Percentiles rank a stretch among this genome's conserved stretches.
Conservation (phyloP, 2,113 vertebrate species). For the Notiomystis cincta region DNA sequence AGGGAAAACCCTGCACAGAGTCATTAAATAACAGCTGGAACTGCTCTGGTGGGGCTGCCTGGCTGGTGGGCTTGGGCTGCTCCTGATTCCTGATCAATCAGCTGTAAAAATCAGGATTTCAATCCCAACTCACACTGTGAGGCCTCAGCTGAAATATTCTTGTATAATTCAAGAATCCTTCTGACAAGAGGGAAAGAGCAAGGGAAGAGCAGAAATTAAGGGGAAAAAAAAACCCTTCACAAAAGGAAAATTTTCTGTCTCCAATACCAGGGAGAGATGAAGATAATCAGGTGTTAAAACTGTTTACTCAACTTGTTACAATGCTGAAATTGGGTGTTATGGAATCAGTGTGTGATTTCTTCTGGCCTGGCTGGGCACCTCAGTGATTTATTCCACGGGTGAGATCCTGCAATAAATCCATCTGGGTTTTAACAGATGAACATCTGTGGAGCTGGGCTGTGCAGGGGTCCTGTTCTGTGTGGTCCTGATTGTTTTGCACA, state of each 20-base stretch:
- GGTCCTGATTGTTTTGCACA: fast-evolving
- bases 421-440: neutral
- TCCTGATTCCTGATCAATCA: neutral
- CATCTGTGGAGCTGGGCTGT: neutral
- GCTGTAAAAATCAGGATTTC: neutral
- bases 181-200: neutral
- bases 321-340: neutral
- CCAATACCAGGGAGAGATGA: neutral
- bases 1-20: neutral
- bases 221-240: neutral
- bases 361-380: neutral
- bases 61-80: neutral
- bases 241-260: neutral
- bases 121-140: neutral
- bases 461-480: neutral
- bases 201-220: neutral
- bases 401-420: neutral
- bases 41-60: neutral
- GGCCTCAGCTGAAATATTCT: neutral
- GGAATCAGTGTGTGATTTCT: neutral
- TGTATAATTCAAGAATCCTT: neutral
- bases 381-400: neutral
- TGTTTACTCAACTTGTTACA: neutral
- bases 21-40: neutral
- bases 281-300: neutral